These are phyloP conservation scores for Chlorodrepanis virens DNA, from an alignment of 2,113 vertebrate genomes.

Conservation along the genomic window DNA sequence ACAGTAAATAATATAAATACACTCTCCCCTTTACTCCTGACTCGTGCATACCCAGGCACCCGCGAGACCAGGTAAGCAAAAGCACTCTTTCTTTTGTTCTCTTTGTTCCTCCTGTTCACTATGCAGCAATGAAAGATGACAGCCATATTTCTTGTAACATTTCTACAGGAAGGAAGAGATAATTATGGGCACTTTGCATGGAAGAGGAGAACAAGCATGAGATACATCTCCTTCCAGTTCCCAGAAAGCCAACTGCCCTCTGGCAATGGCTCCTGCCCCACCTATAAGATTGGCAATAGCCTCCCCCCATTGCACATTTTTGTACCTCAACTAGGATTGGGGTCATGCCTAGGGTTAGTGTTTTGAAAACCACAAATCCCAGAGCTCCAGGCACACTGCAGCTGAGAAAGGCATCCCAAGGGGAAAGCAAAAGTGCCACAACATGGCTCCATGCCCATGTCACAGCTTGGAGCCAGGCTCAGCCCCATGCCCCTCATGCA, in stretches of 20 bases:
- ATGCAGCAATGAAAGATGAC: slow-evolving; percentile 56
- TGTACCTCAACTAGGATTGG: too few relatives aligned
- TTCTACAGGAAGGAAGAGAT: slow-evolving; percentile 67
- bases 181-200: slow-evolving; percentile 56
- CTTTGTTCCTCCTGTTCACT: slow-evolving; percentile 67
- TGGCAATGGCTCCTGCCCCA: not conserved
- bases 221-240: not conserved
- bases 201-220: not conserved
- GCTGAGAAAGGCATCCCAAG: not conserved
- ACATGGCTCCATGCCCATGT: not conserved
- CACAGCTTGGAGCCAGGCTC: too few relatives aligned
- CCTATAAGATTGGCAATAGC: not conserved
- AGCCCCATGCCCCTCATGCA: not conserved
- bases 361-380: not conserved
- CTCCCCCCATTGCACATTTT: not conserved
- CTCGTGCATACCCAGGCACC: not conserved
- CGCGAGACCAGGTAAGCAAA: not conserved
- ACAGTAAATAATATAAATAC: not conserved
- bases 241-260: not conserved
- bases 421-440: not conserved
- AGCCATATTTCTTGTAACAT: slow-evolving; percentile 62
- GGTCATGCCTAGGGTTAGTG: too few relatives aligned
- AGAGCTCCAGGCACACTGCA: not conserved
- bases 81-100: slow-evolving; percentile 55
- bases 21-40: not conserved